Evolutionary conservation across 2,888 invertebrate genomes (phyloP).

Genomic region (Clitarchus hookeri): DNA sequence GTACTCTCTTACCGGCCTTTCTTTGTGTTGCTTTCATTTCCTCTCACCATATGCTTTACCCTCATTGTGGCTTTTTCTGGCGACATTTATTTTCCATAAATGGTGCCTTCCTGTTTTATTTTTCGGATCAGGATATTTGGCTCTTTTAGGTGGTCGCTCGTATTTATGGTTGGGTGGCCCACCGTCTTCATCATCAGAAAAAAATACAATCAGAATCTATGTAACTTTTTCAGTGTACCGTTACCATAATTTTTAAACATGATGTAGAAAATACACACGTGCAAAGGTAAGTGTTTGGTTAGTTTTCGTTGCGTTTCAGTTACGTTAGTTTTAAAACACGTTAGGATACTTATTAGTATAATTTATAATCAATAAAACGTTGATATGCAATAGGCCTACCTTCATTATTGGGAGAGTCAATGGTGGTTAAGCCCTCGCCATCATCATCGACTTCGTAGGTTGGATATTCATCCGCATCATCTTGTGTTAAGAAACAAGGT

Average conservation of each 20-base stretch:
- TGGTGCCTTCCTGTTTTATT: background rate
- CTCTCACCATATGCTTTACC: background rate
- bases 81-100: slow-evolving; percentile 4
- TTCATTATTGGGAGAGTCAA: background rate
- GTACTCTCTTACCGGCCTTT: background rate
- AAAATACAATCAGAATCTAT: background rate
- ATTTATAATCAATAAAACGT: background rate
- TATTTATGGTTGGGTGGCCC: background rate
- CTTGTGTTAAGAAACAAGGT: background rate
- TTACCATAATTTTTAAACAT: background rate
- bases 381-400: background rate
- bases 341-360: background rate
- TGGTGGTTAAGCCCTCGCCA: too few species aligned
- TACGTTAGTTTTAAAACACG: background rate
- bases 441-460: too few species aligned
- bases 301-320: background rate
- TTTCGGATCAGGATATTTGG: background rate
- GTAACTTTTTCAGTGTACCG: background rate
- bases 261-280: background rate
- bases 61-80: background rate
- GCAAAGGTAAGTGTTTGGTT: too few species aligned
- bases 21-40: background rate
- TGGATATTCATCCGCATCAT: background rate
- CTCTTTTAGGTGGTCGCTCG: background rate
- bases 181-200: background rate